These are phyloP conservation scores for Sarcophaga variegata DNA, from an alignment of 2,888 invertebrate species.

Conservation along the genomic window DNA sequence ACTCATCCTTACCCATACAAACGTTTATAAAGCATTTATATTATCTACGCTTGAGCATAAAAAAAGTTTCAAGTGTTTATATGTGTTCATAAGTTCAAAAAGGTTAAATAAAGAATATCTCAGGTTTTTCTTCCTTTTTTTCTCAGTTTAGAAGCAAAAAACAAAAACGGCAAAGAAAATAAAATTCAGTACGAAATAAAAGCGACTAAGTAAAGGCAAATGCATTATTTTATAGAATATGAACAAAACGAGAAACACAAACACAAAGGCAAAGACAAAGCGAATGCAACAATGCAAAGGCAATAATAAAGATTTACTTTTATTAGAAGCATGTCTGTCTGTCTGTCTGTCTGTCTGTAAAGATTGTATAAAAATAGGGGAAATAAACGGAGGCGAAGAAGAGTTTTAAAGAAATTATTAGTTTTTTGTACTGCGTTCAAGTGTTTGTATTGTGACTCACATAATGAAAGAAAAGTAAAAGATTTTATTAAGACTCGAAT, in stretches of 20 bases:
- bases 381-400: too few species aligned
- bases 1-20: too few species aligned
- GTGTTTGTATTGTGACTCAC: constrained; percentile 32
- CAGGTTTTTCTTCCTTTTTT: background rate
- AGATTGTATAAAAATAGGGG: too few species aligned
- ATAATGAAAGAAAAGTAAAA: background rate
- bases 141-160: constrained; percentile 18
- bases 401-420: constrained; percentile 14
- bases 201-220: background rate
- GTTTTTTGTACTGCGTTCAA: constrained; percentile 18
- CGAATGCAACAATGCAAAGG: constrained; percentile 31
- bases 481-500: constrained; percentile 15
- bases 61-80: background rate
- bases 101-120: constrained; percentile 52
- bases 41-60: background rate
- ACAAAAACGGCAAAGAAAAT: background rate
- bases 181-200: too few species aligned
- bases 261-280: background rate
- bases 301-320: constrained; percentile 5
- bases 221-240: background rate
- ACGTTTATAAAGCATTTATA: too few species aligned
- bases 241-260: background rate
- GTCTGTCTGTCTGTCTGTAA: too few species aligned
- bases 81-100: constrained; percentile 14
- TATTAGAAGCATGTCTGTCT: background rate